Percentiles rank a stretch among this genome's conserved stretches.
phyloP scores from a whole-genome alignment of 2,113 vertebrate genomes.

The Labeo rohita region DNA sequence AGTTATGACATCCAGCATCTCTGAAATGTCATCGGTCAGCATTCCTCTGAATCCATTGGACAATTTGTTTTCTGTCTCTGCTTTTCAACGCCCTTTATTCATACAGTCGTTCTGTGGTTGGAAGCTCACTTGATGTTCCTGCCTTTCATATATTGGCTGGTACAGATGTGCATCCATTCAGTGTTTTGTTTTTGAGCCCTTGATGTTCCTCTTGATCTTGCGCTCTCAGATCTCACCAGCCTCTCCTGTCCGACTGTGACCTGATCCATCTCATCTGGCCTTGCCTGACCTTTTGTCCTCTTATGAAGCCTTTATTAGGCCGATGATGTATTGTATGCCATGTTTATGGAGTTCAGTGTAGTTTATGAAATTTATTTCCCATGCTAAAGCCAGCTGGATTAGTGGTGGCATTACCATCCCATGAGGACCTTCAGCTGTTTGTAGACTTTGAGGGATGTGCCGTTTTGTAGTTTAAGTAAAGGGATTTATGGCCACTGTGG shows the following conservation, averaged over 20 bases:
- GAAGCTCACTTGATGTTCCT: slow-evolving; percentile 9
- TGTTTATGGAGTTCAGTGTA: slow-evolving; percentile 5
- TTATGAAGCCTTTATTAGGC: slow-evolving; percentile 10
- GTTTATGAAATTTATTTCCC: slow-evolving; percentile 19
- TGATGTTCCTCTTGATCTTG: slow-evolving; percentile 9
- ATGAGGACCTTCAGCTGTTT: background rate
- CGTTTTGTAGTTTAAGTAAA: background rate
- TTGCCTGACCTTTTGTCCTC: slow-evolving; percentile 7
- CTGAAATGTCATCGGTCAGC: background rate
- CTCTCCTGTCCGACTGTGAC: background rate
- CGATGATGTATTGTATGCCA: background rate
- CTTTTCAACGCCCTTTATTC: background rate
- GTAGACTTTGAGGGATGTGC: slow-evolving; percentile 46
- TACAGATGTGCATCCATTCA: slow-evolving; percentile 14
- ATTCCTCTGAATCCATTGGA: background rate
- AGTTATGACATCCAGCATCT: background rate
- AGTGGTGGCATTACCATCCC: background rate
- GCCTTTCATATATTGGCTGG: slow-evolving; percentile 16
- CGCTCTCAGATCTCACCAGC: slow-evolving; percentile 20
- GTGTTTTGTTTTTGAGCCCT: slow-evolving; percentile 15
- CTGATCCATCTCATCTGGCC: slow-evolving; percentile 32
- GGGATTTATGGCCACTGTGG: background rate
- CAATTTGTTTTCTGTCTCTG: background rate
- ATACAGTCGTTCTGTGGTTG: background rate
- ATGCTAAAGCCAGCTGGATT: slow-evolving; percentile 34